phyloP scores from a whole-genome alignment of 2,888 invertebrate species.

The Drosophila flavopinicola region DNA sequence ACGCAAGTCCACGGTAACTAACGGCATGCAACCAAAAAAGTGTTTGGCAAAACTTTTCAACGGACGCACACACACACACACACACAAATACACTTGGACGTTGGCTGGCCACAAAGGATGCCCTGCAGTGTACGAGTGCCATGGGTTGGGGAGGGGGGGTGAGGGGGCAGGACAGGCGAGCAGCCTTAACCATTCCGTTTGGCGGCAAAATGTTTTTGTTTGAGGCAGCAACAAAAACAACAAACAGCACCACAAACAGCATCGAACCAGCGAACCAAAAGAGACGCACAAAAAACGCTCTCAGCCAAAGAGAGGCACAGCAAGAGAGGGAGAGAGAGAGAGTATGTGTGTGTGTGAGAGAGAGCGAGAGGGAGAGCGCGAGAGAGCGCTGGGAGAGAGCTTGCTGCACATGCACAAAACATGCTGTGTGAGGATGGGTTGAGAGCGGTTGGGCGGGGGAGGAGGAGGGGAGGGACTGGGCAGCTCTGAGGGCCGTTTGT shows the following conservation, averaged over 20 bases:
- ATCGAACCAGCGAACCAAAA: slow-evolving; percentile 25
- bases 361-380: slow-evolving; percentile 17
- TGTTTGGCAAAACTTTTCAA: slow-evolving; percentile 72
- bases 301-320: slow-evolving; percentile 8
- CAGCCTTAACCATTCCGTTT: slow-evolving; percentile 73
- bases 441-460: too few relatives aligned
- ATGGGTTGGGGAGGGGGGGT: slow-evolving; percentile 3
- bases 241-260: slow-evolving; percentile 36
- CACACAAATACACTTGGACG: slow-evolving; percentile 14
- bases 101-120: slow-evolving; percentile 59
- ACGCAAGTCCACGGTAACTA: slow-evolving; percentile 70
- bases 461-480: slow-evolving; percentile 7
- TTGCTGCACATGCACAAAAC: slow-evolving; percentile 70
- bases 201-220: slow-evolving; percentile 79
- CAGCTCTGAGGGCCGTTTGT: slow-evolving; percentile 49
- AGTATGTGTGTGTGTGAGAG: too few relatives aligned
- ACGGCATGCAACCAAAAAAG: slow-evolving; percentile 79
- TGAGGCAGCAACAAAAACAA: slow-evolving; percentile 67
- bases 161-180: background rate
- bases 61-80: slow-evolving; percentile 20
- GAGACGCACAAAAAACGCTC: slow-evolving; percentile 16
- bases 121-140: slow-evolving; percentile 19
- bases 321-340: slow-evolving; percentile 11
- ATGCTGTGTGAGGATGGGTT: background rate
- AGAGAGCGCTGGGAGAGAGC: slow-evolving; percentile 31